Base-by-base conservation (phyloP, 2,113 vertebrate species). In the Fukomys damarensis region DNA sequence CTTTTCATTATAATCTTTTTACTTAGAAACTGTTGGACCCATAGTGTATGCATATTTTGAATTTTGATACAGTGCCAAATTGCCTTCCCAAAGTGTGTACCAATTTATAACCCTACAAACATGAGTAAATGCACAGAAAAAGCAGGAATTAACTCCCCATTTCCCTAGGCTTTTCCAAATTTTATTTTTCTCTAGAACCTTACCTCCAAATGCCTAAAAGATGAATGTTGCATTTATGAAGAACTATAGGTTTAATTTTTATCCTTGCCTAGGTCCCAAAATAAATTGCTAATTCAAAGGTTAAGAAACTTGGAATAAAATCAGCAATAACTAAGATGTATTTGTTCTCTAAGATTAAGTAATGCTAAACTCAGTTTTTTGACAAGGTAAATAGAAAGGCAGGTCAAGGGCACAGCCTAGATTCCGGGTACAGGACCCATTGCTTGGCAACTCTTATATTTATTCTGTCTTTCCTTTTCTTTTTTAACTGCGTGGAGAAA, bases 121-220 rank as follows among this genome's bases (percentile, higher is more conserved):
- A 22, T 91, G 46, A 49, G 90, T 85, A 38, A 94, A 96, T 68
- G 14, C 5, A 11, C n/a, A 85, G 68, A 41, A 84, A 70, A 56
- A 89, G 49, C 0, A 84, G 19, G 95, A 81, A 81, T 56, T 38
- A 86, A 41, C 10, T 89, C 92, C 72, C 32, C 28, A 61, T 82
- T 76, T 92, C 80, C 38, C 87, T 85, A 74, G n/a, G n/a, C 38
- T 83, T 87, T 96, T 94, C 35, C 76, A 80, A 86, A 87, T 92
- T 86, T 76, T 92, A 76, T 28, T 68, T 22, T 2, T n/a, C 56
- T 65, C 43, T 32, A 17, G 35, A 96, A 88, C 12, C 52, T 89
- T 56, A 84, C 63, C 13, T 81, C 58, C 52, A 66, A 96, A 66
- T 32, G 3, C 54, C 41, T 65, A 52, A 92, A 32, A 81, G 63